Percentiles rank a stretch among this genome's conserved stretches.
These are phyloP conservation scores for Drosophila koepferae DNA, from an alignment of 2,888 invertebrate genomes.

Conservation along the genomic window DNA sequence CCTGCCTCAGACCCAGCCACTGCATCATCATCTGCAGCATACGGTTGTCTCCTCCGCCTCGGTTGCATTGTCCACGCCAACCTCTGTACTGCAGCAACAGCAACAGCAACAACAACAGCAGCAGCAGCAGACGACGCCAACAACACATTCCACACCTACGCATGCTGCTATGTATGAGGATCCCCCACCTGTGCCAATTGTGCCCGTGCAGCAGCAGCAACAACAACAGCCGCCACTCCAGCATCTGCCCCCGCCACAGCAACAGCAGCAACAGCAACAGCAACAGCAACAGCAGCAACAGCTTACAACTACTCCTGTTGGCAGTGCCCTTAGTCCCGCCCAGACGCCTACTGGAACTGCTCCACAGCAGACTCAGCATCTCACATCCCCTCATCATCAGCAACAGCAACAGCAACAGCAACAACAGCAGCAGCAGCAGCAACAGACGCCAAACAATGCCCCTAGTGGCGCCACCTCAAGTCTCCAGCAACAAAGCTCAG, in stretches of 20 bases:
- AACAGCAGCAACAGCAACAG: constrained; percentile 63
- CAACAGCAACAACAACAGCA: constrained; percentile 78
- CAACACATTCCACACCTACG: constrained; percentile 86
- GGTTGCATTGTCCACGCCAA: constrained; percentile 67
- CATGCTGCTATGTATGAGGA: constrained; percentile 87
- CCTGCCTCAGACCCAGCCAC: constrained; percentile 86
- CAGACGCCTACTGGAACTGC: constrained; percentile 80
- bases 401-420: constrained; percentile 77
- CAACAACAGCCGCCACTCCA: constrained; percentile 63
- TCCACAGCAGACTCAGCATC: constrained; percentile 76
- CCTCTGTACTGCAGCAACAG: constrained; percentile 70
- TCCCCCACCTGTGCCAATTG: constrained; percentile 84
- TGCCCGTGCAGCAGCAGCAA: constrained; percentile 82
- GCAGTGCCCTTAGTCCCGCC: constrained; percentile 81
- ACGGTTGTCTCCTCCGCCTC: constrained; percentile 64
- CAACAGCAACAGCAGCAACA: constrained; percentile 77
- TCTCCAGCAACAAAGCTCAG: constrained; percentile 83
- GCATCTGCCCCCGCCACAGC: constrained; percentile 69
- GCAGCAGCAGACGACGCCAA: constrained; percentile 84
- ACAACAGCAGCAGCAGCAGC: constrained; percentile 71
- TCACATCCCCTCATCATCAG: constrained; percentile 81
- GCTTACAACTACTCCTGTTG: constrained; percentile 80
- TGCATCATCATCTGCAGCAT: constrained; percentile 79
- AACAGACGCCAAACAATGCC: constrained; percentile 78
- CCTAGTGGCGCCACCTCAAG: constrained; percentile 82